These are phyloP conservation scores for Rhinoderma darwinii DNA, from an alignment of 2,113 vertebrate genomes.

Conservation along the genomic window DNA sequence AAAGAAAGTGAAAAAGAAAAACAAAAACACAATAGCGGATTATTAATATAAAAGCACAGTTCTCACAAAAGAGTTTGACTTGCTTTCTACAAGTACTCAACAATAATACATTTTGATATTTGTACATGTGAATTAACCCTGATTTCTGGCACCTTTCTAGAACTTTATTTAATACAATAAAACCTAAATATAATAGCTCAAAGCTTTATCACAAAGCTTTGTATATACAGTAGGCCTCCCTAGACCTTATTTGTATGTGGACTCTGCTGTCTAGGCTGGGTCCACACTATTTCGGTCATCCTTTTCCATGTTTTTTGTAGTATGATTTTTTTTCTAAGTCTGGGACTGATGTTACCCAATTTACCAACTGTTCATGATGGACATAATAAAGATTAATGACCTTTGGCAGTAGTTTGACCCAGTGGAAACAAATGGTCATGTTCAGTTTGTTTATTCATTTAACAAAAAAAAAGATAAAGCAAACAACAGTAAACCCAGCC, in stretches of 20 bases:
- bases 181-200: not conserved
- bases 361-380: too few relatives aligned
- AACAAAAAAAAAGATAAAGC: too few relatives aligned
- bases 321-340: too few relatives aligned
- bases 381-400: too few relatives aligned
- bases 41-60: not conserved
- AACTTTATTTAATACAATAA: not conserved
- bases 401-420: not conserved
- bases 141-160: not conserved
- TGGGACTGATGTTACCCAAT: too few relatives aligned
- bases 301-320: too few relatives aligned
- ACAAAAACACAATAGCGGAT: not conserved
- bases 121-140: not conserved
- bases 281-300: too few relatives aligned
- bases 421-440: not conserved
- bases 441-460: too few relatives aligned
- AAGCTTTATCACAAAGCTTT: too few relatives aligned
- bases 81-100: not conserved
- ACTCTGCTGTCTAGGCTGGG: too few relatives aligned
- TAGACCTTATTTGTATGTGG: not conserved
- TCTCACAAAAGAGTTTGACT: not conserved
- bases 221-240: too few relatives aligned
- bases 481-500: too few relatives aligned
- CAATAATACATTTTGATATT: not conserved
- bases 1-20: not conserved